Conservation (phyloP, 2,888 invertebrate genomes). For the Andrena fulva region DNA sequence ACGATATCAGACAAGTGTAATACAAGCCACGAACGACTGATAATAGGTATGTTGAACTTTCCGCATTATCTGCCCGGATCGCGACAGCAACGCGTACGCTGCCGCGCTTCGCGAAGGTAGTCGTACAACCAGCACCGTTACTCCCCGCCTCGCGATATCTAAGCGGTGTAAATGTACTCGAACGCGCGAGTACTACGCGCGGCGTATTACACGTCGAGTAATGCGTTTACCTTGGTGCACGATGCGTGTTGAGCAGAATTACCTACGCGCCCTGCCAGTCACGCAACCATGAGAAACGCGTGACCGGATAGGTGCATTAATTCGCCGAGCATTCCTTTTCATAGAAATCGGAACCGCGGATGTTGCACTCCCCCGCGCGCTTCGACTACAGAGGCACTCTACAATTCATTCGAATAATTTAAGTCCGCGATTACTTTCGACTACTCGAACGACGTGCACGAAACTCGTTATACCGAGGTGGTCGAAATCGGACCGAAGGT, state of each 20-base stretch:
- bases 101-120: slow-evolving; percentile 44
- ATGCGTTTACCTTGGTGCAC: slow-evolving; percentile 58
- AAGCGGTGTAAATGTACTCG: slow-evolving; percentile 50
- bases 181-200: slow-evolving; percentile 51
- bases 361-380: not conserved
- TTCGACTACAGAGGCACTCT: not conserved
- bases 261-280: slow-evolving; percentile 42
- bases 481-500: not conserved
- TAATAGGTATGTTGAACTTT: no score
- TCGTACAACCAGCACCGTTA: slow-evolving; percentile 72
- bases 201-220: slow-evolving; percentile 44
- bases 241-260: slow-evolving; percentile 34
- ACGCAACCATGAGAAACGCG: slow-evolving; percentile 54
- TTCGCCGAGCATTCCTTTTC: slow-evolving; percentile 2
- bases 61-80: not conserved
- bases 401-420: slow-evolving; percentile 8
- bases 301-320: slow-evolving; percentile 44
- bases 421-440: not conserved
- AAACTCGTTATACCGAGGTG: no score
- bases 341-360: not conserved
- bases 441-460: no score
- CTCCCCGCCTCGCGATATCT: slow-evolving; percentile 37
- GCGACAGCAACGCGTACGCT: not conserved
- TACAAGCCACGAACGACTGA: no score
- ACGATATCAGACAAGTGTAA: no score